phyloP scores from a whole-genome alignment of 1,140 invertebrate genomes.

The Rhynchophorus ferrugineus region DNA sequence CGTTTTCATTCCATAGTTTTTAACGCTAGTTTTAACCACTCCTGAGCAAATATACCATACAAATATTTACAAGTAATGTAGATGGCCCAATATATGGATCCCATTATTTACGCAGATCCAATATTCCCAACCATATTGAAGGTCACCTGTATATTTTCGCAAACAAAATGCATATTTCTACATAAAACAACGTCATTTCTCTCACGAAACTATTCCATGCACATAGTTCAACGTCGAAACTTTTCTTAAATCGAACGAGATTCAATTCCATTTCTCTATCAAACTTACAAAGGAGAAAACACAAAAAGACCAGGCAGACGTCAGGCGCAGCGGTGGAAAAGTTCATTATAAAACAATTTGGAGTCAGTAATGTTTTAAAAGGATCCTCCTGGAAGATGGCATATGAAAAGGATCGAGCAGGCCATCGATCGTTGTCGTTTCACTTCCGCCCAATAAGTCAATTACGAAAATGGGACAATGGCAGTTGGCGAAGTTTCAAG shows the following conservation, averaged over 20 bases:
- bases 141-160: too few relatives aligned
- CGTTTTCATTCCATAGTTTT: too few relatives aligned
- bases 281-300: not conserved
- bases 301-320: not conserved
- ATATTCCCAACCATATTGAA: too few relatives aligned
- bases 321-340: conserved; percentile 8
- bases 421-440: conserved; percentile 3
- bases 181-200: too few relatives aligned
- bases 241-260: not conserved
- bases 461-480: conserved; percentile 36
- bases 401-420: conserved; percentile 6
- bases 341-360: conserved; percentile 17
- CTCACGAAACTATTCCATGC: too few relatives aligned
- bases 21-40: too few relatives aligned
- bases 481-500: conserved; percentile 37
- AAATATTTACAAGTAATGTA: too few relatives aligned
- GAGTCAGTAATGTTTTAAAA: conserved; percentile 15
- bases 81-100: too few relatives aligned
- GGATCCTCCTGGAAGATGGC: conserved; percentile 1
- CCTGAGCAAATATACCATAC: too few relatives aligned
- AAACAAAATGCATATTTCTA: too few relatives aligned
- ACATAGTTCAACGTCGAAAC: not conserved
- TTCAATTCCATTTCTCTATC: not conserved
- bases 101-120: too few relatives aligned
- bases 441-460: conserved; percentile 37